These are phyloP conservation scores for Sisor rabdophorus DNA, from an alignment of 2,113 vertebrate genomes.

Conservation along the genomic window DNA sequence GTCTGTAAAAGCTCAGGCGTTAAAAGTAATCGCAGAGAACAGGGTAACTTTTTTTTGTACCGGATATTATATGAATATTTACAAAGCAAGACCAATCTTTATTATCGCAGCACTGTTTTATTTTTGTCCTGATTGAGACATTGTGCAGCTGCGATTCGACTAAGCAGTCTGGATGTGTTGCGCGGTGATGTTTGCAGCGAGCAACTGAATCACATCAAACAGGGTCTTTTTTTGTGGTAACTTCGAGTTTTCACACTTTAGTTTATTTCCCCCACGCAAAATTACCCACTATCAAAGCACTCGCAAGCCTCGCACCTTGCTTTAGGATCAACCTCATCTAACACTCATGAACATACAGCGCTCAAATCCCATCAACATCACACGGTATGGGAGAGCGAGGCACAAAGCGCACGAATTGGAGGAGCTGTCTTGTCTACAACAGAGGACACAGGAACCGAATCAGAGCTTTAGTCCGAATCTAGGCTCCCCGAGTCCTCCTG, in stretches of 20 bases:
- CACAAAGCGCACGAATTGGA: constrained; percentile 98
- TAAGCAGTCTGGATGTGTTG: not conserved
- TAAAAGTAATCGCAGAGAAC: not conserved
- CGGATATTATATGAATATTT: not conserved
- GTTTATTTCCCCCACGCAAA: not conserved
- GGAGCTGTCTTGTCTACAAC: constrained; percentile 81
- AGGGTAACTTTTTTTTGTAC: constrained; percentile 27
- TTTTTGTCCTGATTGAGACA: not conserved
- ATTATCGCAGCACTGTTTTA: not conserved
- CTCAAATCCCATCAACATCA: constrained; percentile 97
- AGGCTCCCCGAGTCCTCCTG: constrained; percentile 96
- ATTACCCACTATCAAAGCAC: not conserved
- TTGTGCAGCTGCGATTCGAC: constrained; percentile 2
- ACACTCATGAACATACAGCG: constrained; percentile 99
- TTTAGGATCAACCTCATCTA: constrained; percentile 64
- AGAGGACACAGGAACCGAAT: constrained; percentile 84
- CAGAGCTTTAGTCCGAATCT: constrained; percentile 98
- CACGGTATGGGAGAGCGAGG: constrained; percentile 96
- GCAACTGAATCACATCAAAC: not conserved
- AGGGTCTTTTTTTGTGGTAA: not conserved
- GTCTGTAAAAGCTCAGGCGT: constrained; percentile 12
- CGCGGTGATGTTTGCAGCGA: not conserved
- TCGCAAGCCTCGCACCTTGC: constrained; percentile 33
- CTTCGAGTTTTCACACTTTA: not conserved
- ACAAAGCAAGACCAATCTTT: not conserved